phyloP scores from a whole-genome alignment of 2,888 invertebrate species.

The Cremastobaeus sp. region DNA sequence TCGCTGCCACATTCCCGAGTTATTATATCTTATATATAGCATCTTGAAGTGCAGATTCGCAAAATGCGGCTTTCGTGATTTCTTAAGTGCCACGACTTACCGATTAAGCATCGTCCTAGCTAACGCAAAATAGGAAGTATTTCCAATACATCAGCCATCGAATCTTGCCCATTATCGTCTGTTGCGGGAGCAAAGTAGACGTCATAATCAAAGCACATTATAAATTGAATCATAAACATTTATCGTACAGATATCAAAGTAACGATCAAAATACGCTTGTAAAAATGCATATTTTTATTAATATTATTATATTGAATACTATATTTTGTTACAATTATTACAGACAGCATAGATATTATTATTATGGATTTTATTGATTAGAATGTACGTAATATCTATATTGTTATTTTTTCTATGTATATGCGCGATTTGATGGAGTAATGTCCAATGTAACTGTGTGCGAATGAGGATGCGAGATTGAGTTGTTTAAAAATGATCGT shows the following conservation, averaged over 20 bases:
- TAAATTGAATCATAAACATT: slow-evolving; percentile 53
- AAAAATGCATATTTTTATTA: slow-evolving; percentile 74
- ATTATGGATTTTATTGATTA: slow-evolving; percentile 75
- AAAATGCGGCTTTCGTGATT: slow-evolving; percentile 57
- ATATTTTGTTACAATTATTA: slow-evolving; percentile 78
- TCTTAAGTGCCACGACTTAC: slow-evolving; percentile 59
- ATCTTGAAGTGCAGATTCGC: slow-evolving; percentile 30
- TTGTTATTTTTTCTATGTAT: slow-evolving; percentile 74
- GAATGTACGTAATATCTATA: slow-evolving; percentile 72
- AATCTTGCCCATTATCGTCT: slow-evolving; percentile 52
- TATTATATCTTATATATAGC: slow-evolving; percentile 3
- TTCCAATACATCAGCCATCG: slow-evolving; percentile 37
- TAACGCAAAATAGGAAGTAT: slow-evolving; percentile 6
- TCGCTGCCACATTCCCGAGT: background rate
- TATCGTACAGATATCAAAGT: slow-evolving; percentile 76
- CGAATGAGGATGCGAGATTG: slow-evolving; percentile 44
- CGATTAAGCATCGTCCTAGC: slow-evolving; percentile 46
- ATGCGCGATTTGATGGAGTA: slow-evolving; percentile 50
- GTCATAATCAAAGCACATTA: slow-evolving; percentile 33
- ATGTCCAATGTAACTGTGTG: slow-evolving; percentile 14
- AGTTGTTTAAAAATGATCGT: slow-evolving; percentile 50
- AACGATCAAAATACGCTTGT: slow-evolving; percentile 79
- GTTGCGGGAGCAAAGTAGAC: background rate
- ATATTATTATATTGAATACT: slow-evolving; percentile 71
- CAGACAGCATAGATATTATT: slow-evolving; percentile 73